Conservation (phyloP, 1,140 invertebrate species). For the Leptinotarsa defecta region DNA sequence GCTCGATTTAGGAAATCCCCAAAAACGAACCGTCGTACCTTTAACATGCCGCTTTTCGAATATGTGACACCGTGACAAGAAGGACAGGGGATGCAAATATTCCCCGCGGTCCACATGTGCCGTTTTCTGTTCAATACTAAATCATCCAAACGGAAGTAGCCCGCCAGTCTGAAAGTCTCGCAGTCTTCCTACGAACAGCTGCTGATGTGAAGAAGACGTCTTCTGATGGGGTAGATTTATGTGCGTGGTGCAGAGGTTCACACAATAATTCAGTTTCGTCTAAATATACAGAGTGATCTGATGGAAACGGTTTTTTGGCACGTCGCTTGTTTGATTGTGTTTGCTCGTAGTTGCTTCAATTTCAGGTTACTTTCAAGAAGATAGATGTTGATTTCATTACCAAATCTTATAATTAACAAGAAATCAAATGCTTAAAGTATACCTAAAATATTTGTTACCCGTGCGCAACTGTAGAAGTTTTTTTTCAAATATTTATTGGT, state of each 20-base stretch:
- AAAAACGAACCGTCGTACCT: slow-evolving; percentile 1
- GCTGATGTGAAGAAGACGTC: slow-evolving; percentile 22
- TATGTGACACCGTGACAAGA: slow-evolving; percentile 10
- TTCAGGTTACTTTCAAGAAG: too few relatives aligned
- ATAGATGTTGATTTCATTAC: too few relatives aligned
- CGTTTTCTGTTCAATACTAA: slow-evolving; percentile 36
- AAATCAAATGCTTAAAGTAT: too few relatives aligned
- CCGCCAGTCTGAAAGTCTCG: slow-evolving; percentile 46
- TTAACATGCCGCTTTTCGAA: slow-evolving; percentile 10
- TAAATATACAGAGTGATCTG: neutral
- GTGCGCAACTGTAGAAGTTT: too few relatives aligned
- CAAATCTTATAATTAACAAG: too few relatives aligned
- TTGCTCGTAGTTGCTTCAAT: too few relatives aligned
- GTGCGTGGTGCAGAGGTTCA: slow-evolving; percentile 19
- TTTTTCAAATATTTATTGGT: too few relatives aligned
- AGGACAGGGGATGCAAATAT: slow-evolving; percentile 40
- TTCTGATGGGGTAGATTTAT: slow-evolving; percentile 11
- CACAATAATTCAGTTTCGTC: slow-evolving; percentile 16
- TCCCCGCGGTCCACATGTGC: slow-evolving; percentile 36
- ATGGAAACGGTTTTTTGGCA: too few relatives aligned
- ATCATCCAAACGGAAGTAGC: slow-evolving; percentile 51
- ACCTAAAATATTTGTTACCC: too few relatives aligned
- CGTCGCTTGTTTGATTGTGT: too few relatives aligned
- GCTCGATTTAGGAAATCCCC: slow-evolving; percentile 17
- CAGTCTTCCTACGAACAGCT: slow-evolving; percentile 39